Conservation (phyloP, 2,113 vertebrate species). For the Pteruthius melanotis region DNA sequence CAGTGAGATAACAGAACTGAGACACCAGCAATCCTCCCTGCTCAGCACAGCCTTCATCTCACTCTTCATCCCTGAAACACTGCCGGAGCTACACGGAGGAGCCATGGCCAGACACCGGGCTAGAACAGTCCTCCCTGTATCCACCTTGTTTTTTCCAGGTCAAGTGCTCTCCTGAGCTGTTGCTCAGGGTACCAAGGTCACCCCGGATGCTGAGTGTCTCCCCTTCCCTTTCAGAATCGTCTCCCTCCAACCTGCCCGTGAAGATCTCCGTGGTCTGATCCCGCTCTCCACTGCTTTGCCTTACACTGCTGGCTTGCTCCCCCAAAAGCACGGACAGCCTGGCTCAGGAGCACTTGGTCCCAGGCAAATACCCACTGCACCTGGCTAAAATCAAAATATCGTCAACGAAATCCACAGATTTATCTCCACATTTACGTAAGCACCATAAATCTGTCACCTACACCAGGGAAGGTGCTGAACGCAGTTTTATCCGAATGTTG, state of each 20-base stretch:
- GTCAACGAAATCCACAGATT: rapidly evolving
- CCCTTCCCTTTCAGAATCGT: rapidly evolving
- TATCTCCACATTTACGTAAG: not conserved
- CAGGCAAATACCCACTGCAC: not conserved
- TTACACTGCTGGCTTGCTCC: not conserved
- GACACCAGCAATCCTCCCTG: conserved; percentile 22
- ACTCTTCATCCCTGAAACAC: not conserved
- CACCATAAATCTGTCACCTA: not conserved
- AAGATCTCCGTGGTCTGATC: not conserved
- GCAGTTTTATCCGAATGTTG: not conserved
- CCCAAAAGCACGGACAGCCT: not conserved
- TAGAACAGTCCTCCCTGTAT: not conserved
- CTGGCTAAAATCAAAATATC: not conserved
- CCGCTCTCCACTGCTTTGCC: not conserved
- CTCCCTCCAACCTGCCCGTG: rapidly evolving
- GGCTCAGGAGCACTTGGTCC: not conserved
- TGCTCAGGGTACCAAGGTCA: not conserved
- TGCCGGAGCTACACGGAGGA: rapidly evolving
- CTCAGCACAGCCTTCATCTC: not conserved
- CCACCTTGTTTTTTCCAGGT: not conserved
- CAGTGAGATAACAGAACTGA: not conserved
- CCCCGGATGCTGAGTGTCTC: not conserved
- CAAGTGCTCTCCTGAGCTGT: not conserved
- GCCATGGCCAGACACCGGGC: rapidly evolving
- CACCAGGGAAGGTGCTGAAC: not conserved